phyloP scores from a whole-genome alignment of 2,113 vertebrate species.

The Epinephelus fuscoguttatus region DNA sequence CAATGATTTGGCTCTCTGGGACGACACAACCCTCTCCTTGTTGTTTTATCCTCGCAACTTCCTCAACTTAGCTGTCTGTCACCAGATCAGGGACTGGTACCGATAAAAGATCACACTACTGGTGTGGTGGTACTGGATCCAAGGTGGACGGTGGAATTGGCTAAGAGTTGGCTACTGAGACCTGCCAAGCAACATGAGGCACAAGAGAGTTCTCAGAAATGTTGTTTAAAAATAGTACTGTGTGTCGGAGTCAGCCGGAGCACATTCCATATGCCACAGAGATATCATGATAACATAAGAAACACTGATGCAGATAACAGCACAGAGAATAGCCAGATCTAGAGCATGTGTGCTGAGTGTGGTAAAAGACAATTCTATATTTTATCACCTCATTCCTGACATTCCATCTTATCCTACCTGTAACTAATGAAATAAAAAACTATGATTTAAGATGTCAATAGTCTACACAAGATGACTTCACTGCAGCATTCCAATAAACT shows the following conservation, averaged over 20 bases:
- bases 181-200: constrained; percentile 71
- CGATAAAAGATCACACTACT: not conserved
- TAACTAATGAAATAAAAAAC: not conserved
- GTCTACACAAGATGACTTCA: not conserved
- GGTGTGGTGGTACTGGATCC: constrained; percentile 23
- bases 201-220: constrained; percentile 73
- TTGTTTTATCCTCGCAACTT: not conserved
- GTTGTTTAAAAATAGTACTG: constrained; percentile 83
- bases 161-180: constrained; percentile 22
- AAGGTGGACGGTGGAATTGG: constrained; percentile 5
- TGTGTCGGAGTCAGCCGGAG: constrained; percentile 49
- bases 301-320: constrained; percentile 10
- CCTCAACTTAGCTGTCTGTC: not conserved
- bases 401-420: not conserved
- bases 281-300: constrained; percentile 27
- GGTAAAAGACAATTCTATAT: not conserved
- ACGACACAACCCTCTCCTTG: not conserved
- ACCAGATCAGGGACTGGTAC: not conserved
- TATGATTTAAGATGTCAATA: not conserved
- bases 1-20: not conserved
- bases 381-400: not conserved
- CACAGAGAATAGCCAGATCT: constrained; percentile 3
- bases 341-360: not conserved
- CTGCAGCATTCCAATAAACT: not conserved
- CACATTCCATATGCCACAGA: constrained; percentile 60